Percentiles rank a stretch among this genome's conserved stretches.
Conservation (phyloP, 2,888 invertebrate genomes). For the Campoplex capitator region DNA sequence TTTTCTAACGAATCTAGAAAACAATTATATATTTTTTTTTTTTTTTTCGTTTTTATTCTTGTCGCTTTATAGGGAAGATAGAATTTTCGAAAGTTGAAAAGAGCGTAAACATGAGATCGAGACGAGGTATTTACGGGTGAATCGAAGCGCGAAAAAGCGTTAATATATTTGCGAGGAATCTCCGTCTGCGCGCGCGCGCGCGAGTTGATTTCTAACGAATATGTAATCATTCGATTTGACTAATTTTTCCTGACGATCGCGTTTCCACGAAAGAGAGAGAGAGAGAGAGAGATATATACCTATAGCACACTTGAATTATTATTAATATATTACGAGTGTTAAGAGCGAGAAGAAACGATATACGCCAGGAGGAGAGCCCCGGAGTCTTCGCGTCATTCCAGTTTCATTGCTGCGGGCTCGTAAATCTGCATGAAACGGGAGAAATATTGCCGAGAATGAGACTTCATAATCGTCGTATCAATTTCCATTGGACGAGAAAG, state of each 20-base stretch:
- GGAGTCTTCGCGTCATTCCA: constrained; percentile 13
- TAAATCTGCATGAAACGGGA: constrained; percentile 32
- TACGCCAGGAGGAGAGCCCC: neutral
- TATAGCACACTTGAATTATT: constrained; percentile 28
- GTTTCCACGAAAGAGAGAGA: neutral
- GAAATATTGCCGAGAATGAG: constrained; percentile 33
- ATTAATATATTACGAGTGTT: constrained; percentile 18
- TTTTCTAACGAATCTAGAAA: neutral
- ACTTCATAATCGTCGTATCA: constrained; percentile 42
- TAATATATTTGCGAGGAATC: constrained; percentile 11
- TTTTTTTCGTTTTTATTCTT: neutral
- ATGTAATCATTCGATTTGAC: constrained; percentile 1
- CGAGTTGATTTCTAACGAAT: neutral
- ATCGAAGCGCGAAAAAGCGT: constrained; percentile 44
- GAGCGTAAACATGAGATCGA: neutral
- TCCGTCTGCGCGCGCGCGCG: too few relatives aligned
- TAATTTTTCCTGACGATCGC: neutral
- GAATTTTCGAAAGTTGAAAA: neutral
- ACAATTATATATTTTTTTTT: neutral
- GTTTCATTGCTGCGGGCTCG: constrained; percentile 32
- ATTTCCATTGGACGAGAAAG: constrained; percentile 52
- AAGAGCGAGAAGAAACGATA: neutral
- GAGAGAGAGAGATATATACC: too few relatives aligned
- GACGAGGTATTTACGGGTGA: constrained; percentile 23
- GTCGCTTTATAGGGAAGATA: neutral